Evolutionary conservation across 2,113 vertebrate species (phyloP).

Genomic region (Nyctereutes procyonoides): DNA sequence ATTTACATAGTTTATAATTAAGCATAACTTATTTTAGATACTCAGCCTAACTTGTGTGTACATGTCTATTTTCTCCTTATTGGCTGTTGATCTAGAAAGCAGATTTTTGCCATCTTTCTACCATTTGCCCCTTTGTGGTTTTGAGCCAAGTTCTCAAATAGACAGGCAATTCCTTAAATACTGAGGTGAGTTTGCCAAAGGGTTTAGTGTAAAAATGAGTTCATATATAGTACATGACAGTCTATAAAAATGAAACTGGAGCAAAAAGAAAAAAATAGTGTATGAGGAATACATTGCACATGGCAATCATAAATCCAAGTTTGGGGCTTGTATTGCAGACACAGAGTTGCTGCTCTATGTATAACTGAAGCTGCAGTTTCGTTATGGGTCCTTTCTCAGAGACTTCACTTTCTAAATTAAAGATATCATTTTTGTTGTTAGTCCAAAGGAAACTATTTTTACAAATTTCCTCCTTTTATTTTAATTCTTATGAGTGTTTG

Average conservation of each 20-base stretch:
- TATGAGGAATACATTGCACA: conserved; percentile 48
- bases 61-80: conserved; percentile 65
- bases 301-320: conserved; percentile 52
- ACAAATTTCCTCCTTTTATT: conserved; percentile 11
- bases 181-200: conserved; percentile 67
- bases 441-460: conserved; percentile 16
- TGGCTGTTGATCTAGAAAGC: conserved; percentile 61
- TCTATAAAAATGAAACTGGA: conserved; percentile 70
- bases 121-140: conserved; percentile 76
- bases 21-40: conserved; percentile 55
- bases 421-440: conserved; percentile 7
- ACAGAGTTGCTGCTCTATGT: neutral
- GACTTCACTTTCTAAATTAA: conserved; percentile 42
- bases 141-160: conserved; percentile 79
- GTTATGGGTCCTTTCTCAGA: conserved; percentile 21
- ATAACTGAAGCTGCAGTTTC: conserved; percentile 46
- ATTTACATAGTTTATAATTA: conserved; percentile 66
- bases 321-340: conserved; percentile 34
- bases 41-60: neutral
- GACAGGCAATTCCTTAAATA: conserved; percentile 74
- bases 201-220: conserved; percentile 66
- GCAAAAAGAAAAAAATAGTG: conserved; percentile 46
- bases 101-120: conserved; percentile 71
- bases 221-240: conserved; percentile 49
- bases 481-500: neutral